These are phyloP conservation scores for Alouatta palliata DNA, from an alignment of 2,113 vertebrate genomes.

Conservation along the genomic window DNA sequence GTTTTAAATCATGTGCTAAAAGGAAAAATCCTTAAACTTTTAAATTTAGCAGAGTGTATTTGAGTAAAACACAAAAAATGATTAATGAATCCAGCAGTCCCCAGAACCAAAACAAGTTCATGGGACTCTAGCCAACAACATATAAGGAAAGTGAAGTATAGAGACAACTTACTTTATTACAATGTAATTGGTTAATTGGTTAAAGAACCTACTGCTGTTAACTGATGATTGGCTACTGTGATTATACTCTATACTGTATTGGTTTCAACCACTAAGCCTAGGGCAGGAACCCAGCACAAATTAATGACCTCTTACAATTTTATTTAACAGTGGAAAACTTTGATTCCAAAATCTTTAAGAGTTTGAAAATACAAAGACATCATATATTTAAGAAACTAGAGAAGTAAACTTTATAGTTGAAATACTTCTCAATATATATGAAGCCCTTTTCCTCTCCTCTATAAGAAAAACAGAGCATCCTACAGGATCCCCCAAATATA, in stretches of 20 bases:
- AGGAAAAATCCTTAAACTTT: not conserved
- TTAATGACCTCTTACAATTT: not conserved
- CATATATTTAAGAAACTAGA: not conserved
- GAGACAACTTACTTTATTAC: not conserved
- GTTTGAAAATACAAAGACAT: not conserved
- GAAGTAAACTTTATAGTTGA: not conserved
- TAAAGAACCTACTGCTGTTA: not conserved
- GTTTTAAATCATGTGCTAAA: not conserved
- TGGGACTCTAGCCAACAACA: not conserved
- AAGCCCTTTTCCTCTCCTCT: not conserved
- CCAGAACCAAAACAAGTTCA: not conserved
- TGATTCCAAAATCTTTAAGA: not conserved
- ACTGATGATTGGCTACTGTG: not conserved
- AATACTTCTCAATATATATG: not conserved
- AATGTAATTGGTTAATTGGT: not conserved
- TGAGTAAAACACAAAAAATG: not conserved
- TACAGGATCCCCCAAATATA: not conserved
- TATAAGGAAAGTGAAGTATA: not conserved
- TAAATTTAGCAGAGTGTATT: not conserved
- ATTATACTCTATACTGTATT: not conserved
- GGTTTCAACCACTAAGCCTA: not conserved
- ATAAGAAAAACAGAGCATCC: not conserved
- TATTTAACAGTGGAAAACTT: not conserved
- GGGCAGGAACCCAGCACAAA: not conserved
- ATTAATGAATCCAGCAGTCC: not conserved